phyloP scores from a whole-genome alignment of 1,140 invertebrate genomes.

The Drosophila micromelanica region DNA sequence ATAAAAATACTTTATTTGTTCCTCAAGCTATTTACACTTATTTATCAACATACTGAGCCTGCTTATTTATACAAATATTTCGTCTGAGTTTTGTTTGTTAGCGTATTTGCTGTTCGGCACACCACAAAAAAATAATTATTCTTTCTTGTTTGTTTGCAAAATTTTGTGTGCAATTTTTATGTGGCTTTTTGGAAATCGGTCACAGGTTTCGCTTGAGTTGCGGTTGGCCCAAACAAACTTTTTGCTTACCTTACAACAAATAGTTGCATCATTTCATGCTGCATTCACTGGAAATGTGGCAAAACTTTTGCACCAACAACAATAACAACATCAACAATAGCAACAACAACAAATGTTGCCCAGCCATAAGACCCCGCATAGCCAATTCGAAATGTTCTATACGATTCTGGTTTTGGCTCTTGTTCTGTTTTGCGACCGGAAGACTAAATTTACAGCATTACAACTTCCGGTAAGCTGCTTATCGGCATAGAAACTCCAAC shows the following conservation, averaged over 20 bases:
- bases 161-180: constrained; percentile 32
- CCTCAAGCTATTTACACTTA: no score
- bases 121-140: neutral
- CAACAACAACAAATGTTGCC: constrained; percentile 48
- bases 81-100: neutral
- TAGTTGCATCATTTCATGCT: constrained; percentile 46
- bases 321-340: no score
- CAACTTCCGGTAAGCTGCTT: constrained; percentile 82
- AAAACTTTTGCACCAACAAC: constrained; percentile 57
- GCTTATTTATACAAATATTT: no score
- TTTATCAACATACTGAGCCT: no score
- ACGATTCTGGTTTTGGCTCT: constrained; percentile 16
- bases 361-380: constrained; percentile 35
- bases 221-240: constrained; percentile 64
- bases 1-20: no score
- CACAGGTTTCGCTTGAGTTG: constrained; percentile 74
- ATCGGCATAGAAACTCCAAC: constrained; percentile 76
- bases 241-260: constrained; percentile 77
- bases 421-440: constrained; percentile 75
- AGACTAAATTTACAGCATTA: constrained; percentile 83
- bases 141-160: neutral
- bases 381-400: constrained; percentile 10
- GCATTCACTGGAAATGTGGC: constrained; percentile 71
- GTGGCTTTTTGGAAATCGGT: constrained; percentile 63
- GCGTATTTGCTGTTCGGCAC: neutral